Conservation (phyloP, 2,113 vertebrate genomes). For the Arvicanthis niloticus region DNA sequence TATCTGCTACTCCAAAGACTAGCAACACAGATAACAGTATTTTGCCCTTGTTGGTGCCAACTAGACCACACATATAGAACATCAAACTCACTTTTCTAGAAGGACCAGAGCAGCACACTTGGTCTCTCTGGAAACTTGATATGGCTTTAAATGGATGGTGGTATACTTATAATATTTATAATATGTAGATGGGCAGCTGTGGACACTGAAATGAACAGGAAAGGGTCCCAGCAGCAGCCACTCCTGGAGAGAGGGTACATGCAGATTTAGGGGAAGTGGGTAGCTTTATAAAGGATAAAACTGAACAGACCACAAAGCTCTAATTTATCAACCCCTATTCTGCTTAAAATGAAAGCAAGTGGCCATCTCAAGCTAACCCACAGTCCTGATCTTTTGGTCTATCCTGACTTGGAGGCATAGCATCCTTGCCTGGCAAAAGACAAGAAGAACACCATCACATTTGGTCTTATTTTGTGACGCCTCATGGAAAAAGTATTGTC, state of each 20-base stretch:
- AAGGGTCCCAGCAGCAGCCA: too few relatives aligned
- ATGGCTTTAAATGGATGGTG: background rate
- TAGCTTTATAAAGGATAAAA: background rate
- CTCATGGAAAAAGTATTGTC: constrained; percentile 82
- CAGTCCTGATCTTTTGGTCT: background rate
- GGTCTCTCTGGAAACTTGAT: background rate
- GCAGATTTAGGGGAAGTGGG: background rate
- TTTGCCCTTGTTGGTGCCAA: background rate
- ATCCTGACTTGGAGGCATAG: background rate
- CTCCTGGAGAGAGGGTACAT: background rate
- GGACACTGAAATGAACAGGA: background rate
- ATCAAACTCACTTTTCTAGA: background rate
- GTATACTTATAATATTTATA: background rate
- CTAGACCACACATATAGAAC: background rate
- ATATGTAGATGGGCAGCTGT: background rate
- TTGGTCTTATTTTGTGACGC: constrained; percentile 80
- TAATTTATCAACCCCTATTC: constrained; percentile 58
- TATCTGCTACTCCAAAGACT: background rate
- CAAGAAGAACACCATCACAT: constrained; percentile 73
- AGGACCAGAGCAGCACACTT: background rate
- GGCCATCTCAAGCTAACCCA: background rate
- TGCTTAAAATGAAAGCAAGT: constrained; percentile 63
- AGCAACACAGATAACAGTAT: background rate
- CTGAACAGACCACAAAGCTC: constrained; percentile 7
- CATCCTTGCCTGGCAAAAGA: constrained; percentile 52